Conservation (phyloP, 2,888 invertebrate species). For the Oscheius sp. region DNA sequence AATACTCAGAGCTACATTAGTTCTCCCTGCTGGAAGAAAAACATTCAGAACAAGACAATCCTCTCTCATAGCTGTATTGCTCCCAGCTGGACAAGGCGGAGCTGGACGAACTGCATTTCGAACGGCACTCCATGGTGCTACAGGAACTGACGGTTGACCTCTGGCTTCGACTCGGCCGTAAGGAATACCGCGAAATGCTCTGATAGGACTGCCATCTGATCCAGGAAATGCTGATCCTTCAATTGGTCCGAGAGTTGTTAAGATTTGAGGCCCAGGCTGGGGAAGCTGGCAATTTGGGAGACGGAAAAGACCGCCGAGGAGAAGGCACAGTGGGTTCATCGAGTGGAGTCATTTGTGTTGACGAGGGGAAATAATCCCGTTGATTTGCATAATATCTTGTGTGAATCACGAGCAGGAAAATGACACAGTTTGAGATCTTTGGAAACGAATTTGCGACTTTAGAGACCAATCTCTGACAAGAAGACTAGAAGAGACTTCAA, state of each 20-base stretch:
- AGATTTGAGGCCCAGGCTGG: not conserved
- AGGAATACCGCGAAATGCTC: constrained; percentile 13
- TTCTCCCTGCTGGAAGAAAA: not conserved
- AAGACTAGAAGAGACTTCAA: too few relatives aligned
- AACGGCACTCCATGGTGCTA: constrained; percentile 2
- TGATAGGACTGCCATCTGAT: constrained; percentile 2
- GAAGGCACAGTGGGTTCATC: constrained; percentile 15
- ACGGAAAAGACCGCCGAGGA: not conserved
- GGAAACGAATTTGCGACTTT: too few relatives aligned
- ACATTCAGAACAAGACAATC: constrained; percentile 18
- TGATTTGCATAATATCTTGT: not conserved
- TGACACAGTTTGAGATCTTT: too few relatives aligned
- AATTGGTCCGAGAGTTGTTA: constrained; percentile 2
- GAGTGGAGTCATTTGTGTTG: constrained; percentile 9
- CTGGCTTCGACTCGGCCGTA: constrained; percentile 11
- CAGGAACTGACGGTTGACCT: not conserved
- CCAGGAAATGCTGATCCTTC: constrained; percentile 12
- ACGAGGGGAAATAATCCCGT: not conserved
- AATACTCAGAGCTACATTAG: not conserved
- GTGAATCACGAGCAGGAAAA: not conserved
- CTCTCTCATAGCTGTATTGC: constrained; percentile 13
- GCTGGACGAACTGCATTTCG: not conserved
- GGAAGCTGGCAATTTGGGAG: constrained; percentile 2
- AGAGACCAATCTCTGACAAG: too few relatives aligned
- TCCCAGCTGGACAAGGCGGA: constrained; percentile 8